Evolutionary conservation across 2,888 invertebrate genomes (phyloP), one percentile per base, ranked within the genome.

Genomic region (Cosmorhoe ocellata): DNA sequence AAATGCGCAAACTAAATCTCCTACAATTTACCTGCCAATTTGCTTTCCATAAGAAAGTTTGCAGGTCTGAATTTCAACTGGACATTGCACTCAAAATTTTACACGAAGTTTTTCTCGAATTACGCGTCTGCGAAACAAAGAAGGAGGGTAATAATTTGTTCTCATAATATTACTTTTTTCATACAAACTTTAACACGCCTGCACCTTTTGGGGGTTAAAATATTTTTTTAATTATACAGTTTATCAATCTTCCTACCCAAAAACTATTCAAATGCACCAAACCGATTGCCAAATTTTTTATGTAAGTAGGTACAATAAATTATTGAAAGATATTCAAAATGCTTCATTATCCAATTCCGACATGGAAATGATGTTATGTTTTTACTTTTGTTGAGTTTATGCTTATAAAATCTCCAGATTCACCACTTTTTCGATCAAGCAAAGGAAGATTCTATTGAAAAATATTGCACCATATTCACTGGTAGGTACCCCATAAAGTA

Each of bases 391-490:
- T 34, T 36, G 12, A 34, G 27, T 40, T 53, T 44, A 32, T 48
- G 39, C 31, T 26, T 44, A 33, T 27, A 44, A 37, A 37, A 13
- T 31, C 37, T 31, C 14, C 31, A 41, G 28, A 40, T 48, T 44
- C 24, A n/a, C 43, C 26, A 36, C 37, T 39, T 47, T n/a, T 34
- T 37, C 45, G 41, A 51, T 58, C 56, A 56, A 56, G 30, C 50
- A 39, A 55, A 51, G 39, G 46, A 52, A 48, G 52, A 54, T 51
- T 56, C 43, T 47, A 44, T 71, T 61, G 59, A 60, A 69, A 71
- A 72, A 71, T 72, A 71, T 73, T 62, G 63, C 56, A 63, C 62
- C 56, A 59, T 69, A 63, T 69, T 67, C 69, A 62, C 59, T 55
- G 62, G 61, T 37, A 58, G 63, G 61, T 34, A 58, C 58, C 60